Base-by-base conservation (phyloP, 1,140 invertebrate genomes). In the Diabrotica virgifera region DNA sequence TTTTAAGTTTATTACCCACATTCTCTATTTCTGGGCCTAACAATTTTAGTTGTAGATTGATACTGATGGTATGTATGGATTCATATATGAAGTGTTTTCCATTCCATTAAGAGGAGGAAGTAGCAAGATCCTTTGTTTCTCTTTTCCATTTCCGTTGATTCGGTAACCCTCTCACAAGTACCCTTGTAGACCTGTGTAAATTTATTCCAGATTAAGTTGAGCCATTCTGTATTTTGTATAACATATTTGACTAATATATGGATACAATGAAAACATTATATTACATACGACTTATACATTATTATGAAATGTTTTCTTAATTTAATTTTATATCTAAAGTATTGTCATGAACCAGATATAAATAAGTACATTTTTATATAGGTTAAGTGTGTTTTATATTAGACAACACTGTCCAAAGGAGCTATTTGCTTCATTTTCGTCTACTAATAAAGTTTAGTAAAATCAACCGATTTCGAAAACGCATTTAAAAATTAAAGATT, bases 301-400 rank as follows among this genome's bases (percentile, higher is more conserved):
- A 70, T 67, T 66, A 69, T 74, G 70, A 75, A 70, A 68, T 70
- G 67, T 64, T 70, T 74, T 67, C 72, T 74, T 75, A 75, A 71
- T 66, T 70, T 75, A 63, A 52, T 67, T 69, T 76, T 76, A 74
- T 70, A 74, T 76, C 76, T 77, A 77, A 76, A 70, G 75, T 77
- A 77, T 77, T 77, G 76, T 77, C 76, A 72, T 76, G 71, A 77
- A 77, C 76, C 76, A 77, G 76, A 76, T 75, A 72, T 62, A 62
- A 62, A 62, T 62, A 62, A 62, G 60, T 62, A 62, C 60, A 62
- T 62, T 59, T 65, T 68, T 59, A 65, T 61, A 63, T 50, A 57
- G 62, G 58, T 63, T 40, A 37, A 54, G 50, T 63, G 62, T 67
- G 65, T 63, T 67, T 63, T 53, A 59, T 63, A 67, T 63, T 67